Percentiles rank a stretch among this genome's conserved stretches.
Conservation (phyloP, 2,888 invertebrate species). For the Periphyllus acericola region DNA sequence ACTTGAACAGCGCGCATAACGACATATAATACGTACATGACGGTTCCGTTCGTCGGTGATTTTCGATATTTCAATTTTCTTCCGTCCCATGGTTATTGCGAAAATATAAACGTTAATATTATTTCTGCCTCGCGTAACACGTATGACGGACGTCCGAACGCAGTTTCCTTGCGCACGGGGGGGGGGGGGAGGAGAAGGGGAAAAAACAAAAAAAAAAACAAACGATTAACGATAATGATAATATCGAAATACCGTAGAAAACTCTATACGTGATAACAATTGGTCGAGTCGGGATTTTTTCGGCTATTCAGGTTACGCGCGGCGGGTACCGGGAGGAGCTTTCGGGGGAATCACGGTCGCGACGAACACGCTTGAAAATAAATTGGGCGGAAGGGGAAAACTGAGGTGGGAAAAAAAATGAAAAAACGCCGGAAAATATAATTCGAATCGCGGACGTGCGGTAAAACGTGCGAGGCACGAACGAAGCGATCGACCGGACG, state of each 20-base stretch:
- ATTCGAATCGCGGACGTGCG: too few species aligned
- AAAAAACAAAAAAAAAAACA: neutral
- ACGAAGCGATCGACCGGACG: too few species aligned
- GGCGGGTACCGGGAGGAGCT: too few species aligned
- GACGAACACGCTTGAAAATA: too few species aligned
- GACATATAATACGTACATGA: conserved; percentile 75
- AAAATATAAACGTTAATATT: neutral
- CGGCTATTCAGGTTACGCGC: neutral
- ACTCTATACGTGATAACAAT: conserved; percentile 9
- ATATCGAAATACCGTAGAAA: neutral
- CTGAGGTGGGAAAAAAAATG: too few species aligned
- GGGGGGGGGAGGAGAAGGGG: too few species aligned
- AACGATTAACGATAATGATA: neutral
- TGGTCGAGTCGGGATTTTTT: neutral
- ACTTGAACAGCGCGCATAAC: too few species aligned
- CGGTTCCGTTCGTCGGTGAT: conserved; percentile 99
- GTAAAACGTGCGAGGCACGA: too few species aligned
- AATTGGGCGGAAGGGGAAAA: too few species aligned
- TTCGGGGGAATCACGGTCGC: too few species aligned
- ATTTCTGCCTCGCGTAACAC: neutral
- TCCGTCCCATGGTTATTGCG: conserved; percentile 92
- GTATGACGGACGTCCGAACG: neutral
- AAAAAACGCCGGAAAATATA: too few species aligned
- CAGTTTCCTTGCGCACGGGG: neutral
- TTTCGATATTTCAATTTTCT: conserved; percentile 99